Evolutionary conservation across 2,888 invertebrate genomes (phyloP), one percentile per base, ranked within the genome.

Genomic region (Pyralis farinalis): DNA sequence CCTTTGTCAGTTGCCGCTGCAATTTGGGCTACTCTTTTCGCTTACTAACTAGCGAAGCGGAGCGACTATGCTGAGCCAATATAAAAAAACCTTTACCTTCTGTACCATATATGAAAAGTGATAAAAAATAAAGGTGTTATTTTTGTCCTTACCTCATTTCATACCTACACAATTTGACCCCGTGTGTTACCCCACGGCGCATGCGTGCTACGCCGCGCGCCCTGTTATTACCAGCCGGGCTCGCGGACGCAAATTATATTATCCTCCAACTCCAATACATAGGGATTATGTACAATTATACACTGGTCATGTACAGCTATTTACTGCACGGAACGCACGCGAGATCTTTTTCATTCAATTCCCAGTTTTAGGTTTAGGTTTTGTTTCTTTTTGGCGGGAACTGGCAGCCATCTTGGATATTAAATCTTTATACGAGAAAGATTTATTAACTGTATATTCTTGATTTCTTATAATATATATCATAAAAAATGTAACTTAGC

Each of bases 231-330:
- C 57, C n/a, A 9, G 37, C 20, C n/a, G 43, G 47, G 46, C 62
- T 71, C 68, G 71, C 76, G 62, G 71, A 71, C 82, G 77, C 85
- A 84, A 81, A 83, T 84, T 81, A 80, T 76, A 79, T 84, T 82
- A 82, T 71, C 72, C 63, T 52, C 53, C 51, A 58, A 30, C 63
- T 52, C 53, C 51, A 58, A 30, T 75, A 82, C 75, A 75, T 78
- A 72, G 60, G 71, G 75, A 78, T 85, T 86, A 82, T 75, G 63
- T 82, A 84, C 80, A 84, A 86, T 86, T 85, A 85, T 73, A 58
- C 60, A 58, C 64, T 58, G 51, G 55, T 53, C 50, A 60, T 69
- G 58, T 66, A 65, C 69, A 48, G 49, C 50, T 53, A 57, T 63
- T 53, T 58, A 46, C 61, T 41, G 57, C 63, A 58, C 56, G 55